Percentiles rank a stretch among this genome's conserved stretches.
These are phyloP conservation scores for Formica selysi DNA, from an alignment of 1,140 invertebrate genomes.

Conservation along the genomic window DNA sequence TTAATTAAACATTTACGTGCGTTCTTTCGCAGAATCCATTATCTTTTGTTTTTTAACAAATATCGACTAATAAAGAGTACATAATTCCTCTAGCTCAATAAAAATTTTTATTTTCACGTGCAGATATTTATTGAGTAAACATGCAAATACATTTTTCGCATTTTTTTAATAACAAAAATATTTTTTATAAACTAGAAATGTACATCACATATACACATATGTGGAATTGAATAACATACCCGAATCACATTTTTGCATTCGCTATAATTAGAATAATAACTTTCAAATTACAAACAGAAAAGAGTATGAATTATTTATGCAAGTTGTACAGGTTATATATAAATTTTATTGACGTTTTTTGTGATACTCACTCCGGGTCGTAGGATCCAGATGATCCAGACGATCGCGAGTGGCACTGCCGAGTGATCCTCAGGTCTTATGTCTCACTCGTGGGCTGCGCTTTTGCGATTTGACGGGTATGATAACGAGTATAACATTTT, in stretches of 20 bases:
- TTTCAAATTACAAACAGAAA: conserved; percentile 13
- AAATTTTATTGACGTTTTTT: conserved; percentile 12
- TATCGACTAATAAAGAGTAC: conserved; percentile 60
- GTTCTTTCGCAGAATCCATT: conserved; percentile 45
- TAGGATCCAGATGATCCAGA: conserved; percentile 41
- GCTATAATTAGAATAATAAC: conserved; percentile 37
- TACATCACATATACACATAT: background rate
- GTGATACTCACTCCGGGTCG: conserved; percentile 66
- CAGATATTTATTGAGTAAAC: conserved; percentile 62
- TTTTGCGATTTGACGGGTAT: conserved; percentile 20
- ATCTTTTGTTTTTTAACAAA: conserved; percentile 60
- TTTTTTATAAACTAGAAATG: conserved; percentile 50
- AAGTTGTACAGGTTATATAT: background rate
- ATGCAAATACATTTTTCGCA: conserved; percentile 59
- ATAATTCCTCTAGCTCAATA: conserved; percentile 52
- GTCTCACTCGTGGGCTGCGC: conserved; percentile 16
- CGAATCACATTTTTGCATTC: conserved; percentile 30
- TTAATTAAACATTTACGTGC: conserved; percentile 61
- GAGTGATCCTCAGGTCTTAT: conserved; percentile 18
- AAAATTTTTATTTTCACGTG: conserved; percentile 61
- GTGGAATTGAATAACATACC: conserved; percentile 39
- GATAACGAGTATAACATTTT: background rate
- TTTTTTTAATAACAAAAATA: conserved; percentile 52
- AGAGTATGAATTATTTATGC: background rate
- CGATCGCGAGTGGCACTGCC: conserved; percentile 14